Evolutionary conservation across 1,140 invertebrate genomes (phyloP), one percentile per base, ranked within the genome.

Genomic region (Orchesella cincta): DNA sequence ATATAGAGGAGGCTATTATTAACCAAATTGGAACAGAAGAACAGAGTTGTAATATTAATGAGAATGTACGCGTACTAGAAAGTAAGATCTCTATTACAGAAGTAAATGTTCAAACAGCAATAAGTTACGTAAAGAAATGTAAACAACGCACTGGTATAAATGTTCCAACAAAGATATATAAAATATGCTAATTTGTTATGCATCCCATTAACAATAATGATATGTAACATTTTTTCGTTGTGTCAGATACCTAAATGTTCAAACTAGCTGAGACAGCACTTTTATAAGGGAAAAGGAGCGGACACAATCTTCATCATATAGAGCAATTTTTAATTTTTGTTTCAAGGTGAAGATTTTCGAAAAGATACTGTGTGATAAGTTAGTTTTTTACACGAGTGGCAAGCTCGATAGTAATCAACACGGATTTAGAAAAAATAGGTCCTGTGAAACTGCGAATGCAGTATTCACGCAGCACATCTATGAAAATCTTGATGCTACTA

Each of bases 261-360:
- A 67, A 67, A 67, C 8, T 33, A 31, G 26, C 62, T 29, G 62
- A 67, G 29, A 12, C 12, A 29, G 14, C 33, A 29, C 62, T 33
- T 67, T 8, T 67, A 67, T 31, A 67, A 67, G n/a, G 62, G 62
- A 31, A 67, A 67, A 67, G 62, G 62, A n/a, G n/a, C 8, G 12
- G 12, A 33, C 26, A 8, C 14, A 31, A 3, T 31, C 62, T 31
- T 67, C 62, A 33, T 67, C 62, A 16, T 67, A 67, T 33, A 29
- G 62, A 67, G 62, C 62, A 5, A 67, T 67, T 31, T 67, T 67
- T 67, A 67, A 14, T 3, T 23, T 31, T 3, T 12, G 3, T 16
- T 67, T 29, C n/a, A 3, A 31, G 8, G 31, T 33, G 31, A 67
- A 67, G 33, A 14, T 67, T 67, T 67, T 67, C n/a, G 62, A 67